phyloP scores from a whole-genome alignment of 2,113 vertebrate genomes.

The Lates calcarifer region DNA sequence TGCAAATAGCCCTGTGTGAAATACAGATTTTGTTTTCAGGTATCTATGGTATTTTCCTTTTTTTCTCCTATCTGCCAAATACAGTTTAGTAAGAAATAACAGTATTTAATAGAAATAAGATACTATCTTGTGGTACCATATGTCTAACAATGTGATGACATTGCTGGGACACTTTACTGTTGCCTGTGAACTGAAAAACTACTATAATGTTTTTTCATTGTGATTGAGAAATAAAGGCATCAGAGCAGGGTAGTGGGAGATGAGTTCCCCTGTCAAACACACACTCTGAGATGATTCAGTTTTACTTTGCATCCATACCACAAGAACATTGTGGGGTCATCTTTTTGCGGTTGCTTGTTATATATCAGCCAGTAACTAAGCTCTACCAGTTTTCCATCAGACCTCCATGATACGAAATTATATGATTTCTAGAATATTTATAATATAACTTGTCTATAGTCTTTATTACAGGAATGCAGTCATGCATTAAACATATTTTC shows the following conservation, averaged over 20 bases:
- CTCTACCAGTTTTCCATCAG: conserved; percentile 5
- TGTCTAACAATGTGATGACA: background rate
- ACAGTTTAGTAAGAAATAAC: no score
- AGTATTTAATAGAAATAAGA: no score
- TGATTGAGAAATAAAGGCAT: background rate
- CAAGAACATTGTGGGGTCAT: background rate
- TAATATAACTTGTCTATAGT: background rate
- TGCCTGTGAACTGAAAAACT: background rate
- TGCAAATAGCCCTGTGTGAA: no score
- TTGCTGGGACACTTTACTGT: background rate
- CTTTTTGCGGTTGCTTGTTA: conserved; percentile 12
- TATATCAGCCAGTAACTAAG: background rate
- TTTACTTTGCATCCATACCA: conserved; percentile 23
- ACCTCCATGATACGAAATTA: background rate
- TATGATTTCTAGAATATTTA: conserved; percentile 31
- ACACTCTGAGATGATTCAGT: conserved; percentile 25
- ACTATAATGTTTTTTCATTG: background rate
- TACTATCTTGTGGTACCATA: background rate
- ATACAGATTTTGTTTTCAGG: background rate
- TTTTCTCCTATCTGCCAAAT: background rate
- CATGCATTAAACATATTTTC: background rate
- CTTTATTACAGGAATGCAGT: background rate
- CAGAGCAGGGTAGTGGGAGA: background rate
- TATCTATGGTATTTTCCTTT: background rate
- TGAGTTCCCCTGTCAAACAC: conserved; percentile 1